phyloP scores from a whole-genome alignment of 2,113 vertebrate genomes.

The Nicator chloris region DNA sequence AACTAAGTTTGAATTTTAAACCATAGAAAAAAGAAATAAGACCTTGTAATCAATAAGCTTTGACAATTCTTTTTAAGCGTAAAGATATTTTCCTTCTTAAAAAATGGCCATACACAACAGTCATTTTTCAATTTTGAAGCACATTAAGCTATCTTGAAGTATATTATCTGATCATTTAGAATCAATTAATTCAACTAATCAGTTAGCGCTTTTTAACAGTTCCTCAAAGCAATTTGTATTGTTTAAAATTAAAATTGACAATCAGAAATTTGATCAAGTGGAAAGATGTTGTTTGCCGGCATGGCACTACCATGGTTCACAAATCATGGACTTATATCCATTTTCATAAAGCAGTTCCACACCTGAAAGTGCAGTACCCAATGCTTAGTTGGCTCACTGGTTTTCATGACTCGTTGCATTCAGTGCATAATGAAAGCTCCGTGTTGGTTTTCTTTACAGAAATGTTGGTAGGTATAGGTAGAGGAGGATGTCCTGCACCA shows the following conservation, averaged over 20 bases:
- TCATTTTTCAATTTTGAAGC: neutral
- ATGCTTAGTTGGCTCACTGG: neutral
- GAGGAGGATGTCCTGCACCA: neutral
- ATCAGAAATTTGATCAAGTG: neutral
- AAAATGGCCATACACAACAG: neutral
- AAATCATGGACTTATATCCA: neutral
- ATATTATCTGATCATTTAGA: neutral
- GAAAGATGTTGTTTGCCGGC: neutral
- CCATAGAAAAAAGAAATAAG: neutral
- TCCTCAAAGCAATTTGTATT: neutral
- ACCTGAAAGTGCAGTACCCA: neutral
- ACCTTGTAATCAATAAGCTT: neutral
- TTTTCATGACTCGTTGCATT: neutral
- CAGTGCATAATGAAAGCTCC: neutral
- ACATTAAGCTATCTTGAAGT: neutral
- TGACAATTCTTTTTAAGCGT: neutral
- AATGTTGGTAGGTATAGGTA: neutral
- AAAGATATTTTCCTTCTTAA: neutral
- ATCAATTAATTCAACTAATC: neutral
- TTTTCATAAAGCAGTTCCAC: neutral
- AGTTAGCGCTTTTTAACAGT: neutral
- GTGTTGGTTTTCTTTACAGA: neutral
- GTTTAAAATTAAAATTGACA: neutral
- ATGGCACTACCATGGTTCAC: neutral
- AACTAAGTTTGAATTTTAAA: neutral